Conservation (phyloP, 2,797 vertebrate genomes). For the Amblyraja radiata region DNA sequence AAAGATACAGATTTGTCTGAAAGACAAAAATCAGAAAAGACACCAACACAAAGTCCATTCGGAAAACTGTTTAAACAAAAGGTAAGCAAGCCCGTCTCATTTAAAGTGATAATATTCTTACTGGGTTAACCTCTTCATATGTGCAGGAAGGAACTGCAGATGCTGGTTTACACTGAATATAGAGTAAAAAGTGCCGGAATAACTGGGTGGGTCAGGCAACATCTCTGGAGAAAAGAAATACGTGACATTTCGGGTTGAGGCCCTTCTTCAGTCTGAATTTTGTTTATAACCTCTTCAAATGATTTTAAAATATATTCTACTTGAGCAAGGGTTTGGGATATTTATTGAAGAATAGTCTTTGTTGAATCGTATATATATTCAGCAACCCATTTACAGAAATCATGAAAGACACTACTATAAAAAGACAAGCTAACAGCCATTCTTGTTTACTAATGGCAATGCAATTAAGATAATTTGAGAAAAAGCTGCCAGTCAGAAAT, state of each 20-base stretch:
- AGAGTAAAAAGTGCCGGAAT: too few relatives aligned
- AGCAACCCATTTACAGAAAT: neutral
- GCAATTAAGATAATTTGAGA: neutral
- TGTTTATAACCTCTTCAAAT: too few relatives aligned
- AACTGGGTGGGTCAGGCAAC: neutral
- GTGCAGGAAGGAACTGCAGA: neutral
- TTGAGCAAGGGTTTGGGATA: neutral
- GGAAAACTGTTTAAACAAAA: slow-evolving; percentile 81
- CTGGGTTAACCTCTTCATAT: neutral
- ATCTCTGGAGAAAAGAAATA: neutral
- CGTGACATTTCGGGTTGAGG: too few relatives aligned
- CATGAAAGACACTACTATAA: neutral
- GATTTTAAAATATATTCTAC: neutral
- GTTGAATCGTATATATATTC: neutral
- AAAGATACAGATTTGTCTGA: slow-evolving; percentile 61
- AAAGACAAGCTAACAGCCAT: neutral
- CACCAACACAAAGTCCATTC: slow-evolving; percentile 59
- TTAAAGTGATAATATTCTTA: neutral
- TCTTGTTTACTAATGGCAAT: neutral
- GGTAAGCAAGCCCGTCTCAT: slow-evolving; percentile 52
- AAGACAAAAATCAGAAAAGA: slow-evolving; percentile 56
- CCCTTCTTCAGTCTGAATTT: too few relatives aligned
- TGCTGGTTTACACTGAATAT: too few relatives aligned
- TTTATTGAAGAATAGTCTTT: neutral
- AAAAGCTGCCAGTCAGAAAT: neutral